Conservation (phyloP, 2,113 vertebrate genomes). For the Catharus minimus region DNA sequence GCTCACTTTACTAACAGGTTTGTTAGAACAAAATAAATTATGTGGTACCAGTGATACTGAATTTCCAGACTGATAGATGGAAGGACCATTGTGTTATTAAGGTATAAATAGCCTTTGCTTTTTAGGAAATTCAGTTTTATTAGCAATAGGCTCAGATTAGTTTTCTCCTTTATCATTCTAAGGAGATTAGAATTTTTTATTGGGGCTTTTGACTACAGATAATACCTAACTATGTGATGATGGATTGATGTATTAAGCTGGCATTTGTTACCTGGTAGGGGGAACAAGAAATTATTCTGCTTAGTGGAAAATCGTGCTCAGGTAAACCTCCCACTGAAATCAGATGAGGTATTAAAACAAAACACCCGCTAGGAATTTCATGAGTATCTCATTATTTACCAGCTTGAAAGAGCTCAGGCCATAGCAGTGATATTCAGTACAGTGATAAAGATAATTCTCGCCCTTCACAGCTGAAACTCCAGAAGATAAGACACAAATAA, state of each 20-base stretch:
- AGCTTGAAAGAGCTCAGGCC: not conserved
- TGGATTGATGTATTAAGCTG: slow-evolving; percentile 14
- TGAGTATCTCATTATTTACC: slow-evolving; percentile 42
- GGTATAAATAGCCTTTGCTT: not conserved
- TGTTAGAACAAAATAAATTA: slow-evolving; percentile 1
- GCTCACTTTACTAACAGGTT: slow-evolving; percentile 11
- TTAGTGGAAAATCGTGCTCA: slow-evolving; percentile 25
- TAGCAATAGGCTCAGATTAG: not conserved
- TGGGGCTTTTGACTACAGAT: not conserved
- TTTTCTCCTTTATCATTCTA: slow-evolving; percentile 23
- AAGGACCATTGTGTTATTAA: not conserved
- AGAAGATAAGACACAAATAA: slow-evolving; percentile 14
- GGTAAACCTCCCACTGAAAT: slow-evolving; percentile 42
- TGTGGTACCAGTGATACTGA: not conserved
- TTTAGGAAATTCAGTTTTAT: slow-evolving; percentile 38
- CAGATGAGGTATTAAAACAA: slow-evolving; percentile 15
- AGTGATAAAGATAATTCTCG: slow-evolving; percentile 16
- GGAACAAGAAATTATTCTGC: slow-evolving; percentile 25
- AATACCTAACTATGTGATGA: not conserved
- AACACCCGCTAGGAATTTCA: slow-evolving; percentile 2
- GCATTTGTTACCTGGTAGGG: slow-evolving; percentile 35
- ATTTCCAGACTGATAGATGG: not conserved
- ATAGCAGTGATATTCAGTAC: not conserved
- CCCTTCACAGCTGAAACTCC: slow-evolving; percentile 20
- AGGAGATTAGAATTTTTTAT: slow-evolving; percentile 24